Percentiles rank a stretch among this genome's conserved stretches.
These are phyloP conservation scores for Pantherophis vulpinus DNA, from an alignment of 2,797 vertebrate genomes.

Conservation along the genomic window DNA sequence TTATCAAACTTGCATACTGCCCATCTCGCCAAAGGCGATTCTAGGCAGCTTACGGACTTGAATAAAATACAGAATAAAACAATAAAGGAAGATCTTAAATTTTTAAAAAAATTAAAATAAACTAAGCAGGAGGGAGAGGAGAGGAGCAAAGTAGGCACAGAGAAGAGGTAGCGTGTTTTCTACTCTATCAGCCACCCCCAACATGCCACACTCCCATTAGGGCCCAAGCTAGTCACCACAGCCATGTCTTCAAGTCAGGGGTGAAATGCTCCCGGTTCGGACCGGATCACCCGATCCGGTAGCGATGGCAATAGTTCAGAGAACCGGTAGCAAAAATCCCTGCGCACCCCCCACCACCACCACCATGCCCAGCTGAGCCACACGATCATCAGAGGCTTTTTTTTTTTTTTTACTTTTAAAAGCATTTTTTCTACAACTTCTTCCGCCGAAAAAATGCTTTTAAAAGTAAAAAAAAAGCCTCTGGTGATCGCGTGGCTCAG, in stretches of 20 bases:
- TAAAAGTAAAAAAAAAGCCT: no score
- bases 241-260: not conserved
- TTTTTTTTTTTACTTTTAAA: no score
- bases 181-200: not conserved
- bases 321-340: no score
- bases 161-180: not conserved
- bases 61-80: not conserved
- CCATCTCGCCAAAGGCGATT: not conserved
- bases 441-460: no score
- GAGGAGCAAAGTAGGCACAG: not conserved
- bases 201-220: not conserved
- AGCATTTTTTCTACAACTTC: no score
- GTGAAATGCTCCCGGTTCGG: no score
- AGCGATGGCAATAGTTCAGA: no score
- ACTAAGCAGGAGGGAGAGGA: not conserved
- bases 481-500: no score
- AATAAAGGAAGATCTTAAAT: not conserved
- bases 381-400: no score
- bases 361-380: no score
- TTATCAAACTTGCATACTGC: not conserved
- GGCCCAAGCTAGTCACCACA: not conserved
- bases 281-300: no score
- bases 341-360: no score
- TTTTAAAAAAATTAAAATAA: not conserved
- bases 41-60: not conserved